A percentile compares a stretch with the other conserved stretches of the same genome.
Evolutionary conservation across 2,113 vertebrate species (phyloP).

Genomic region (Catharus minimus): DNA sequence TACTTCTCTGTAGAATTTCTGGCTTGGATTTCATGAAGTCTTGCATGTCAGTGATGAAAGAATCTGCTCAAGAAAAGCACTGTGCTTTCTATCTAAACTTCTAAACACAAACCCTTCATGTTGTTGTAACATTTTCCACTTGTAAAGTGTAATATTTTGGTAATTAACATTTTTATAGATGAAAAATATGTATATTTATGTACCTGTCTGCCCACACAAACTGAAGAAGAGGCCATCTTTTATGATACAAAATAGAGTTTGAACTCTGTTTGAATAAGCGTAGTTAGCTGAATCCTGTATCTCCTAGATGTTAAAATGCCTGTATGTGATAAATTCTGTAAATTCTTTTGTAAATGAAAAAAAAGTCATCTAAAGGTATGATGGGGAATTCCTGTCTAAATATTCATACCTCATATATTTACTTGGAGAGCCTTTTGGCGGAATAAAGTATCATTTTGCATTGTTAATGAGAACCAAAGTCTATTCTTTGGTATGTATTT

Average conservation of each 20-base stretch:
- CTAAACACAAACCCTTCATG: neutral
- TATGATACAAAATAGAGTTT: neutral
- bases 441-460: neutral
- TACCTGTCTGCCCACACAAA: neutral
- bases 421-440: neutral
- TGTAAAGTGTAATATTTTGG: neutral
- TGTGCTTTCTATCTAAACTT: neutral
- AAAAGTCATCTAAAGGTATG: fast-evolving
- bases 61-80: neutral
- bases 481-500: neutral
- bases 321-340: neutral
- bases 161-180: neutral
- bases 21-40: neutral
- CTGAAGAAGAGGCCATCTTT: neutral
- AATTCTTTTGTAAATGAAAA: neutral
- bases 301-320: neutral
- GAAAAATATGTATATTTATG: neutral
- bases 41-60: neutral
- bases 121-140: neutral
- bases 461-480: neutral
- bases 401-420: neutral
- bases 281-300: neutral
- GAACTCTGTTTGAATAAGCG: neutral
- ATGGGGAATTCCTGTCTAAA: neutral
- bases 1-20: neutral